Conservation (phyloP, 2,113 vertebrate genomes). For the Dunckerocampus dactyliophorus region DNA sequence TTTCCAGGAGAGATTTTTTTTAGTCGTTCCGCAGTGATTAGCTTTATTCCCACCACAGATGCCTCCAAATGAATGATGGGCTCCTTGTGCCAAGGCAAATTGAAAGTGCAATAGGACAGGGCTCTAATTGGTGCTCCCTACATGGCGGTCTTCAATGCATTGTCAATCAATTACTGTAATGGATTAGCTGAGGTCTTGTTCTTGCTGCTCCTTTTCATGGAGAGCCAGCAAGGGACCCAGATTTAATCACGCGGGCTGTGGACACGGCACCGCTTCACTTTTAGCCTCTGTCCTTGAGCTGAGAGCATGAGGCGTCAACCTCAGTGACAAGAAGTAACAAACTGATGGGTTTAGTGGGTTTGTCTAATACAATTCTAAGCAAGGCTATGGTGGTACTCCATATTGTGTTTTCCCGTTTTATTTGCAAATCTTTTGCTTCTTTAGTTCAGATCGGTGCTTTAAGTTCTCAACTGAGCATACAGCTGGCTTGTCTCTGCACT, state of each 20-base stretch:
- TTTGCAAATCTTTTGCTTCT: background rate
- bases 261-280: slow-evolving; percentile 83
- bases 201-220: slow-evolving; percentile 87
- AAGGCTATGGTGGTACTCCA: background rate
- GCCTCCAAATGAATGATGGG: slow-evolving; percentile 34
- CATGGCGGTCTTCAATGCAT: slow-evolving; percentile 80
- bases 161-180: slow-evolving; percentile 96
- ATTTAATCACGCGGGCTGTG: slow-evolving; percentile 93
- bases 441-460: too few species aligned
- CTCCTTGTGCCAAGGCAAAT: slow-evolving; percentile 49
- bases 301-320: slow-evolving; percentile 77
- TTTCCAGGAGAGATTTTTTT: slow-evolving; percentile 13
- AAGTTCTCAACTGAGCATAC: too few species aligned
- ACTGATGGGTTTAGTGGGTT: slow-evolving; percentile 44
- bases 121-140: slow-evolving; percentile 83
- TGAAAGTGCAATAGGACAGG: slow-evolving; percentile 70
- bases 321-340: slow-evolving; percentile 69
- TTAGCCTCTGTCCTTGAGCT: slow-evolving; percentile 85
- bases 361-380: slow-evolving; percentile 1
- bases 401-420: background rate
- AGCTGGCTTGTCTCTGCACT: too few species aligned
- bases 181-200: slow-evolving; percentile 89
- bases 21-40: slow-evolving; percentile 29
- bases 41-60: slow-evolving; percentile 18
- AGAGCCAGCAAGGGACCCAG: slow-evolving; percentile 89